Percentiles rank a stretch among this genome's conserved stretches.
phyloP scores from a whole-genome alignment of 1,140 invertebrate species.

The Choristoneura fumiferana region DNA sequence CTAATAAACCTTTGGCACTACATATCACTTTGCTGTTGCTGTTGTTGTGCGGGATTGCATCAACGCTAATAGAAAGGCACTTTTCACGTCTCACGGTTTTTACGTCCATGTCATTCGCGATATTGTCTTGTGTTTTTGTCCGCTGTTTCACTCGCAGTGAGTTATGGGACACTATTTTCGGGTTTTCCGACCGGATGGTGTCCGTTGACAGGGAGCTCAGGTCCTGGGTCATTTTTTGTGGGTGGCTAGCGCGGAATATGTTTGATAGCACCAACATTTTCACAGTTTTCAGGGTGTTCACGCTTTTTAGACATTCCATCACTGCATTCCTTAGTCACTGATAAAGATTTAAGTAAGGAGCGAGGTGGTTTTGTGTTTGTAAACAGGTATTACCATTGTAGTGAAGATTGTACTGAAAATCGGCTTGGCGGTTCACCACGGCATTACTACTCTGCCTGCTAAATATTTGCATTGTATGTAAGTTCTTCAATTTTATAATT shows the following conservation, averaged over 20 bases:
- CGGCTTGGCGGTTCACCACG: no score
- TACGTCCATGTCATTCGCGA: constrained; percentile 37
- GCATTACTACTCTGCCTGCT: no score
- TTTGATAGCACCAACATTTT: constrained; percentile 74
- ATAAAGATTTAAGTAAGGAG: constrained; percentile 29
- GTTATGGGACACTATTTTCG: constrained; percentile 49
- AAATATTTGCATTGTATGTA: no score
- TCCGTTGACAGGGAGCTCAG: constrained; percentile 34
- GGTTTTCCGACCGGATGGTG: constrained; percentile 40
- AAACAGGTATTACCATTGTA: not conserved
- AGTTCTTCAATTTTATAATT: no score
- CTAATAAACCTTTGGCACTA: constrained; percentile 77
- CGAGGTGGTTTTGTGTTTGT: constrained; percentile 57
- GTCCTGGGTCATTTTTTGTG: constrained; percentile 43
- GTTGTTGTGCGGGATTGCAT: constrained; percentile 57
- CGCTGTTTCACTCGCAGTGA: constrained; percentile 59
- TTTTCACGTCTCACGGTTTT: constrained; percentile 47
- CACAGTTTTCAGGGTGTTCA: constrained; percentile 62
- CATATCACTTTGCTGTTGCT: constrained; percentile 70
- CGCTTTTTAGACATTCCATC: constrained; percentile 70
- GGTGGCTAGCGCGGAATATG: constrained; percentile 62
- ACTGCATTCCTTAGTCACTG: constrained; percentile 68
- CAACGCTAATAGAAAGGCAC: constrained; percentile 63
- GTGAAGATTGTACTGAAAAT: no score
- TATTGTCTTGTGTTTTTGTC: constrained; percentile 55